These are phyloP conservation scores for Tipula vernalis DNA, from an alignment of 2,888 invertebrate species.

Conservation along the genomic window DNA sequence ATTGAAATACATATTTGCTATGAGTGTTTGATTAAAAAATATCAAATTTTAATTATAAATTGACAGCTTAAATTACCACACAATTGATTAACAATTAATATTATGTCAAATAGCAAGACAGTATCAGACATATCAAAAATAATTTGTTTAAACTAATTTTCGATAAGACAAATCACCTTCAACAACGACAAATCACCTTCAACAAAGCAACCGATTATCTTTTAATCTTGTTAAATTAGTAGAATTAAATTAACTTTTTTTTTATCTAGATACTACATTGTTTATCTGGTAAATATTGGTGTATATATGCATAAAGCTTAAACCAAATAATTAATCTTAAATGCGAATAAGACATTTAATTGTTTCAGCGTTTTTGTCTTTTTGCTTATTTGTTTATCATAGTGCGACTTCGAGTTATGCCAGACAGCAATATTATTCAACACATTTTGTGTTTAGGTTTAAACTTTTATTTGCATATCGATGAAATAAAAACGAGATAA, in stretches of 20 bases:
- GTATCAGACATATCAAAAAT: no score
- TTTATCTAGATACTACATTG: neutral
- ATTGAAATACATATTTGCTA: no score
- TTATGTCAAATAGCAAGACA: neutral
- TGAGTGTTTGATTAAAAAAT: no score
- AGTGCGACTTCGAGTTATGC: no score
- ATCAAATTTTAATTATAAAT: neutral
- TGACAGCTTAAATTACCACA: neutral
- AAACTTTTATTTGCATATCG: no score
- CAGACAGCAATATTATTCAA: no score
- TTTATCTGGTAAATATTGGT: neutral
- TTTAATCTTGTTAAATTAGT: neutral
- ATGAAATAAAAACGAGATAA: no score
- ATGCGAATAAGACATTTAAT: neutral
- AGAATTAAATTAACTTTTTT: neutral
- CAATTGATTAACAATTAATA: neutral
- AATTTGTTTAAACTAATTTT: neutral
- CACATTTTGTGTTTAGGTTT: no score
- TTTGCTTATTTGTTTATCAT: neutral
- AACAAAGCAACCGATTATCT: neutral
- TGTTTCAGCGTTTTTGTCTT: neutral
- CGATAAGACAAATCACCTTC: neutral
- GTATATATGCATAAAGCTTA: neutral
- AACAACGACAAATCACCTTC: neutral
- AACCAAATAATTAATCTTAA: neutral